Conservation (phyloP, 2,888 invertebrate species). For the Acheta domesticus region DNA sequence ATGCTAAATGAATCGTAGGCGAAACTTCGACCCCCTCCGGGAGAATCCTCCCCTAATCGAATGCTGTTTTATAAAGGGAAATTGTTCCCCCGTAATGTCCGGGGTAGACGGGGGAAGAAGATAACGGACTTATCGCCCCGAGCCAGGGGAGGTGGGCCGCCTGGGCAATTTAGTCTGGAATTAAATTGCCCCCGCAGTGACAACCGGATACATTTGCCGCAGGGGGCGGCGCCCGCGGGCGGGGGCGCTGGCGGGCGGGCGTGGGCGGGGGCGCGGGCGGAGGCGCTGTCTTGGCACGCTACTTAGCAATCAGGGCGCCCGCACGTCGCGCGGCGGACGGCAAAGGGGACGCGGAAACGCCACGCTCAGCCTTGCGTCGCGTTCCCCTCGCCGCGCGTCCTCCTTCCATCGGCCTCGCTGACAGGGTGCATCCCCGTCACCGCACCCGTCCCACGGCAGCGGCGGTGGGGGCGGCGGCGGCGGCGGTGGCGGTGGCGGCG, state of each 20-base stretch:
- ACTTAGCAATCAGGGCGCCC: not conserved
- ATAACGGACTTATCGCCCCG: constrained; percentile 1
- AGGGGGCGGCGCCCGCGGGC: not conserved
- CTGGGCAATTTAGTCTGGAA: not conserved
- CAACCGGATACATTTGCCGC: not conserved
- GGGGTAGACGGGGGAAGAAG: not conserved
- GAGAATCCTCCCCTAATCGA: constrained; percentile 3
- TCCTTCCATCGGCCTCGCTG: too few species aligned
- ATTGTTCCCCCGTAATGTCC: constrained; percentile 1
- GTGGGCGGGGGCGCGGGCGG: not conserved
- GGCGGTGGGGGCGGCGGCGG: too few species aligned
- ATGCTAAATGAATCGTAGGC: constrained; percentile 1
- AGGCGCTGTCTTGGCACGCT: not conserved
- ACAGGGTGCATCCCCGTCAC: too few species aligned
- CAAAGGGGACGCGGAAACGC: too few species aligned
- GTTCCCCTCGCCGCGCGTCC: not conserved
- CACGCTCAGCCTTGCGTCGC: not conserved
- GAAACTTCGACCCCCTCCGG: not conserved
- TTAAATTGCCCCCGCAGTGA: constrained; percentile 12
- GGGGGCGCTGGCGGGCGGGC: not conserved
- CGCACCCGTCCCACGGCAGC: too few species aligned
- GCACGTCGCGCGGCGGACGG: too few species aligned
- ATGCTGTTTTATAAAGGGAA: constrained; percentile 18
- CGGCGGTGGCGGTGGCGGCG: too few species aligned
- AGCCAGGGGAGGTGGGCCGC: not conserved